Evolutionary conservation across 2,888 invertebrate genomes (phyloP).

Genomic region (Agrochola lychnidis): DNA sequence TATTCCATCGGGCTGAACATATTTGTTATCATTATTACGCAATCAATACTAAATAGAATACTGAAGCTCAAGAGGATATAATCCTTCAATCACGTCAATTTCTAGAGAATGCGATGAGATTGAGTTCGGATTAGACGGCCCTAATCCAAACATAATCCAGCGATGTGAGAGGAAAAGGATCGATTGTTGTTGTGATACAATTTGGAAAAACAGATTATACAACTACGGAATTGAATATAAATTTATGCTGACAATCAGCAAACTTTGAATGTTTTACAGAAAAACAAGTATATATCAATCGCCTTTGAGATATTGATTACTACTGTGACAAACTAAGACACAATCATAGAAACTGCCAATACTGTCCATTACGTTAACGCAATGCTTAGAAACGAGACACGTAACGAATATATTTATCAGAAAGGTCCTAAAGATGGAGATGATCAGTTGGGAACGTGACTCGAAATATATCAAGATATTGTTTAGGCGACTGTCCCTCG

Average conservation of each 20-base stretch:
- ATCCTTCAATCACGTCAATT: constrained; percentile 24
- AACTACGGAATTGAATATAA: background rate
- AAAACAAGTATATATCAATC: background rate
- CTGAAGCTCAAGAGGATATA: constrained; percentile 4
- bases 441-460: constrained; percentile 60
- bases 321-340: background rate
- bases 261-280: background rate
- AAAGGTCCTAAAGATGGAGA: constrained; percentile 46
- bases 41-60: constrained; percentile 2
- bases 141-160: constrained; percentile 27
- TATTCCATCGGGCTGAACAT: background rate
- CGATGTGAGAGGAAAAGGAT: background rate
- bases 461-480: constrained; percentile 45
- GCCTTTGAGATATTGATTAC: background rate
- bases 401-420: constrained; percentile 49
- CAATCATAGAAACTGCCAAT: constrained; percentile 18
- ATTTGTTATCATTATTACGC: background rate
- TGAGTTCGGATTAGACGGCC: constrained; percentile 23
- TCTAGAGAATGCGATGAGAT: constrained; percentile 21
- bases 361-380: constrained; percentile 15
- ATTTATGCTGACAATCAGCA: too few species aligned
- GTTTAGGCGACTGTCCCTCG: constrained; percentile 27
- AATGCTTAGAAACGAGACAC: constrained; percentile 43
- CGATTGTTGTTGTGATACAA: background rate
- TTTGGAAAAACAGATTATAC: constrained; percentile 8